These are phyloP conservation scores for Chromoteleia sp. DNA, from an alignment of 2,888 invertebrate species.

Conservation along the genomic window DNA sequence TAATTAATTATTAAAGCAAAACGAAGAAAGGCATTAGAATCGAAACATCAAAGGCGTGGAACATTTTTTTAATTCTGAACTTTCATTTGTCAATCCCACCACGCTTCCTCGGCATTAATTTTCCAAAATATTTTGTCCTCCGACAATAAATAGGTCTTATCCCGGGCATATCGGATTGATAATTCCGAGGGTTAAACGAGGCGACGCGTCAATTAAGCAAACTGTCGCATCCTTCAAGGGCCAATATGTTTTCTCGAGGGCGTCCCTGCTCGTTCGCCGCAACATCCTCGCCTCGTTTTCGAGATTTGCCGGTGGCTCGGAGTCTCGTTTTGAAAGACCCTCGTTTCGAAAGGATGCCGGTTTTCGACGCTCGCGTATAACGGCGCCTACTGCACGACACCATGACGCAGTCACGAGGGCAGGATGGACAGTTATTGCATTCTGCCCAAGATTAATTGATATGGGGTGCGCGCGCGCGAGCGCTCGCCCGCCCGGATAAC, in stretches of 20 bases:
- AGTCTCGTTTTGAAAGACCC: constrained; percentile 50
- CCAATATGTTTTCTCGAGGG: constrained; percentile 80
- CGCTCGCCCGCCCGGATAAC: constrained; percentile 52
- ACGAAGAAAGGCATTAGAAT: no score
- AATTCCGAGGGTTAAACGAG: constrained; percentile 49
- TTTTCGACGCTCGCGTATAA: constrained; percentile 72
- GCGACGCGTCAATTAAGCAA: constrained; percentile 80
- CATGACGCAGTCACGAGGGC: constrained; percentile 82
- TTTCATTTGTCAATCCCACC: background rate
- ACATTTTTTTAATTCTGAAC: no score
- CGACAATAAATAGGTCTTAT: background rate
- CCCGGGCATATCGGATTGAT: constrained; percentile 36
- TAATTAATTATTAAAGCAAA: no score
- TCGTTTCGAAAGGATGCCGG: constrained; percentile 48
- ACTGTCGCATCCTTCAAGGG: constrained; percentile 80
- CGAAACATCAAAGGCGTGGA: no score
- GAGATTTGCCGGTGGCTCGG: constrained; percentile 76
- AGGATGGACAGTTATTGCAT: constrained; percentile 85
- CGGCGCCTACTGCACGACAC: constrained; percentile 79
- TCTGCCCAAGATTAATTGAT: constrained; percentile 85
- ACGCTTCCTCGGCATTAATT: background rate
- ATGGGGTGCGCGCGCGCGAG: constrained; percentile 73
- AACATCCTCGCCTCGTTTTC: constrained; percentile 53
- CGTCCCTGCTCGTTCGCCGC: constrained; percentile 56
- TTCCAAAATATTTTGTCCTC: background rate